A percentile compares a stretch with the other conserved stretches of the same genome.
Evolutionary conservation across 2,113 vertebrate genomes (phyloP).

Genomic region (Melanerpes formicivorus): DNA sequence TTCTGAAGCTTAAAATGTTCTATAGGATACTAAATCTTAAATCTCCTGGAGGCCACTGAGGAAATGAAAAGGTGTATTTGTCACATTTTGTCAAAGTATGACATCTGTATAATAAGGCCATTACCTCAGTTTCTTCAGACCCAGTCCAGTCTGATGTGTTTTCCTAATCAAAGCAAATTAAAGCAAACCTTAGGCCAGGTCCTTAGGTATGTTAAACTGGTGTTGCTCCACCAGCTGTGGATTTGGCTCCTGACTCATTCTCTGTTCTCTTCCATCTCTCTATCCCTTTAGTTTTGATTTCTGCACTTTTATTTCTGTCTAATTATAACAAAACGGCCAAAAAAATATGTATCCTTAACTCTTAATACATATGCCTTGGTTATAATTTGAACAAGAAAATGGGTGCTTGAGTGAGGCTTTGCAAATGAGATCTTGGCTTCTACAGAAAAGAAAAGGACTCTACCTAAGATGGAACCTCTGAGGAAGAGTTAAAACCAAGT

Average conservation of each 20-base stretch:
- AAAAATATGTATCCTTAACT: fast-evolving
- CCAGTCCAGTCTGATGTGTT: neutral
- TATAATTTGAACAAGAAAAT: neutral
- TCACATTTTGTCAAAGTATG: conserved; percentile 63
- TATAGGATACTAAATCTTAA: conserved; percentile 66
- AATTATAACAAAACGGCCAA: neutral
- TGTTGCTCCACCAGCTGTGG: neutral
- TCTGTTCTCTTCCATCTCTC: neutral
- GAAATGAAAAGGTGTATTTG: conserved; percentile 71
- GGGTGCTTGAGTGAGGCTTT: neutral
- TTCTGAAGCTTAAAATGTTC: conserved; percentile 58
- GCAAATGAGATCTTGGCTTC: neutral
- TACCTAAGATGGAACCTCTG: neutral
- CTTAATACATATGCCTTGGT: neutral
- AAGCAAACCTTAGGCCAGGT: neutral
- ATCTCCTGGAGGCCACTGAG: conserved; percentile 63
- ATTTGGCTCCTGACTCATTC: neutral
- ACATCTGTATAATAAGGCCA: conserved; percentile 47
- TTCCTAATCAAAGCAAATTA: conserved; percentile 12
- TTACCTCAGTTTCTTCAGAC: conserved; percentile 24
- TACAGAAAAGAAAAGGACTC: neutral
- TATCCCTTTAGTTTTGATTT: neutral
- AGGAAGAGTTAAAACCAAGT: neutral
- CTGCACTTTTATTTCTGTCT: neutral
- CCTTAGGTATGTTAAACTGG: neutral